Conservation (phyloP, 1,140 invertebrate species). For the Drosophila subobscura region DNA sequence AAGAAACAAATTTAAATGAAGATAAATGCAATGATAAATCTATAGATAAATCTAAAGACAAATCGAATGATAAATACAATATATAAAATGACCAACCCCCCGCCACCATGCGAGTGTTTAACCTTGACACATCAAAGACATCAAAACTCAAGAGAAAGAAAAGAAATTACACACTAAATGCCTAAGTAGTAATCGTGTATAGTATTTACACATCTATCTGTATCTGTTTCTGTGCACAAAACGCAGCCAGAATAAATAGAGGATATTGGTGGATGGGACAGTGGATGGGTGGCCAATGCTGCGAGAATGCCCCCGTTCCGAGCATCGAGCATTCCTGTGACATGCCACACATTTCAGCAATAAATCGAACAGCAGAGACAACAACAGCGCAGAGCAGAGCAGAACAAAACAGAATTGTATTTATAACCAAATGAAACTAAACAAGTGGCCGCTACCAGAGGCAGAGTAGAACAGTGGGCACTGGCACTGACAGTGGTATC, state of each 20-base stretch:
- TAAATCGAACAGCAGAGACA: constrained; percentile 19
- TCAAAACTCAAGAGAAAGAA: constrained; percentile 25
- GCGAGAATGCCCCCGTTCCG: constrained; percentile 1
- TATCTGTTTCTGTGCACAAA: constrained; percentile 11
- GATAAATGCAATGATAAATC: constrained; percentile 3
- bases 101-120: constrained; percentile 24
- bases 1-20: constrained; percentile 8
- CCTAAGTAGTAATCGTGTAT: no score
- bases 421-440: constrained; percentile 18
- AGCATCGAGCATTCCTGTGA: constrained; percentile 18
- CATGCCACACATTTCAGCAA: constrained; percentile 28
- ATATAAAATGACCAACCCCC: no score
- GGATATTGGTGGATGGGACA: not conserved
- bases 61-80: not conserved
- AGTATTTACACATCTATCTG: not conserved
- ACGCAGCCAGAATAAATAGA: not conserved
- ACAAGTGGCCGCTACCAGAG: constrained; percentile 42
- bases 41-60: constrained; percentile 5
- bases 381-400: not conserved
- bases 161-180: constrained; percentile 15
- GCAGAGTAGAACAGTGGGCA: constrained; percentile 11
- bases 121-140: constrained; percentile 73
- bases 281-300: not conserved
- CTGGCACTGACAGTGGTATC: not conserved
- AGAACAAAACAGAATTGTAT: not conserved